These are phyloP conservation scores for Melanotaenia pygmaea DNA, from an alignment of 2,797 vertebrate species.

Conservation along the genomic window DNA sequence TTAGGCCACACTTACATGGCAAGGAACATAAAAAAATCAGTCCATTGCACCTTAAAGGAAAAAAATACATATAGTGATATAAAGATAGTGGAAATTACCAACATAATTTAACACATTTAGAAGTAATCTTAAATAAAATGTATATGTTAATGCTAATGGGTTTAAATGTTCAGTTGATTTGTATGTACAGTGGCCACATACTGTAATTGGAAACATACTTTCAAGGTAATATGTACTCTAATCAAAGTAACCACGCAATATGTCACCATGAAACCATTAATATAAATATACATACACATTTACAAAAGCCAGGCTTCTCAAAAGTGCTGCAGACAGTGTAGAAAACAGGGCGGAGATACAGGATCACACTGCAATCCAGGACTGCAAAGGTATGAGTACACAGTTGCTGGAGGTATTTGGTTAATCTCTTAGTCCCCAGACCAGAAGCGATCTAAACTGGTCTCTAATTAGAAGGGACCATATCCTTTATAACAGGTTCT, in stretches of 20 bases:
- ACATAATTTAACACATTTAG: slow-evolving; percentile 59
- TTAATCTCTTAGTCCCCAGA: too few species aligned
- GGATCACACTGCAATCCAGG: slow-evolving; percentile 76
- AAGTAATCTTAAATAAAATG: slow-evolving; percentile 62
- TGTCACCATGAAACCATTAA: slow-evolving; percentile 71
- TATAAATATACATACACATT: slow-evolving; percentile 82
- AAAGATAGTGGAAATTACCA: slow-evolving; percentile 43
- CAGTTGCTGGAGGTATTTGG: slow-evolving; percentile 92
- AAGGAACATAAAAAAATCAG: slow-evolving; percentile 45
- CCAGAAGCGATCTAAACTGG: too few species aligned
- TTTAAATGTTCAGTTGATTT: slow-evolving; percentile 25
- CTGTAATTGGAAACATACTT: slow-evolving; percentile 68
- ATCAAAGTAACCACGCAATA: slow-evolving; percentile 69
- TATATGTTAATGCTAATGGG: slow-evolving; percentile 37
- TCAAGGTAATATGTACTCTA: slow-evolving; percentile 70
- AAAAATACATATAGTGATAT: slow-evolving; percentile 44
- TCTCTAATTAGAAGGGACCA: too few species aligned
- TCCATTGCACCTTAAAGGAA: slow-evolving; percentile 55
- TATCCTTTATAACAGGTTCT: slow-evolving; percentile 83
- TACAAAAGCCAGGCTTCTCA: slow-evolving; percentile 83
- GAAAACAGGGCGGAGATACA: slow-evolving; percentile 78
- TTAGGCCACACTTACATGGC: slow-evolving; percentile 43
- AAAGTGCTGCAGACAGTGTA: slow-evolving; percentile 84
- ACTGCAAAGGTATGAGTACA: slow-evolving; percentile 84
- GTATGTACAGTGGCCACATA: slow-evolving; percentile 70